phyloP scores from a whole-genome alignment of 2,797 vertebrate species.

The Phataginus tetradactyla region DNA sequence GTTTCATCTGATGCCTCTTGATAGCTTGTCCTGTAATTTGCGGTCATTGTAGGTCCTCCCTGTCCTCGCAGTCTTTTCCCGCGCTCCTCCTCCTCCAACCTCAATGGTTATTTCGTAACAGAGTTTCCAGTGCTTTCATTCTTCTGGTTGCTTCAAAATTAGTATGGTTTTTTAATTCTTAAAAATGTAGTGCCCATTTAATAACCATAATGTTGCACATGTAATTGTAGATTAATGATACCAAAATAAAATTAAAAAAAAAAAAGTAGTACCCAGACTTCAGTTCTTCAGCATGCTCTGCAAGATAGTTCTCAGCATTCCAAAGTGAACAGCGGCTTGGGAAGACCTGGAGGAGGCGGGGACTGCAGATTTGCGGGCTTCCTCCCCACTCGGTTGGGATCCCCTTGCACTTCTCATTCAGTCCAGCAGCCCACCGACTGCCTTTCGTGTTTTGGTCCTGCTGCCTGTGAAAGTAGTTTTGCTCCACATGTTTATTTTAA shows the following conservation, averaged over 20 bases:
- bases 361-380: neutral
- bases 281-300: neutral
- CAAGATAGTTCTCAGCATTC: neutral
- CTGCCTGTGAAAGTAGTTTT: neutral
- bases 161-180: neutral
- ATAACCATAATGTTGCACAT: too few relatives aligned
- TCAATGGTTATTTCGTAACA: neutral
- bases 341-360: neutral
- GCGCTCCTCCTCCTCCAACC: neutral
- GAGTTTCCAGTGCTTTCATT: neutral
- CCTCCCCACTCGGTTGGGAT: rapidly evolving
- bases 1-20: neutral
- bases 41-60: neutral
- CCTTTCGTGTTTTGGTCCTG: neutral
- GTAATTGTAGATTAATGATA: too few relatives aligned
- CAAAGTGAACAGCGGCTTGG: neutral
- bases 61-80: neutral
- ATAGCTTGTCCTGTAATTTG: neutral
- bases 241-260: too few relatives aligned
- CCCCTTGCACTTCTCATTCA: neutral
- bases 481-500: neutral
- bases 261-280: neutral
- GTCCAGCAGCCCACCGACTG: too few relatives aligned
- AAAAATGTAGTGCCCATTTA: neutral
- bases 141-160: neutral